Evolutionary conservation across 2,797 vertebrate species (phyloP), one percentile per base, ranked within the genome.

Genomic region (Spinibarbus caldwelli): DNA sequence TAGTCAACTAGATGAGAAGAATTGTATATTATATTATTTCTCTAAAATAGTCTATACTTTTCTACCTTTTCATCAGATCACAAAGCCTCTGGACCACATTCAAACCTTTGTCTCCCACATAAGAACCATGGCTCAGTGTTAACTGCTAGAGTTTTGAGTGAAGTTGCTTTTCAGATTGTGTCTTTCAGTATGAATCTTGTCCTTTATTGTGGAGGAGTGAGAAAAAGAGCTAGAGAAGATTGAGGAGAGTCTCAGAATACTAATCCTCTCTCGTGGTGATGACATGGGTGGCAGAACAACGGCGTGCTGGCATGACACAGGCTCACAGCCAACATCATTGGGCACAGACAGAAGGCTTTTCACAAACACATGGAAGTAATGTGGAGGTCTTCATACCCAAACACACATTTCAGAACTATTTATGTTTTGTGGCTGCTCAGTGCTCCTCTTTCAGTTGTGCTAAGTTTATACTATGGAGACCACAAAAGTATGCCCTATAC

Each of bases 301-400:
- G 94, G 91, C 89, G 47, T 90, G 89, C 94, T 96, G 95, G 95
- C 94, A 95, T 38, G 14, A 92, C 87, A 89, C 89, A 89, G 82
- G 92, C 87, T 86, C 70, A 80, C 85, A 73, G 88, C 75, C 72
- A 31, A 8, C 6, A 19, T 78, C 81, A 80, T 70, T 71, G 88
- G 64, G 62, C 84, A 91, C 10, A 78, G 94, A 97, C 95, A 96
- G 94, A 94, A 91, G 82, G 91, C 86, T 91, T 95, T 97, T 97
- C 96, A 96, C 95, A 83, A 88, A 93, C 92, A 91, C 88, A 93
- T 90, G 89, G 89, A 92, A 17, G 83, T 92, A 92, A 87, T 91
- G 75, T 89, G 89, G 88, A 91, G 87, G 90, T 72, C 84, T 70
- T 45, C 36, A 75, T 38, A 77, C 59, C 64, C 49, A 76, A 52